Percentiles rank a stretch among this genome's conserved stretches.
Evolutionary conservation across 2,797 vertebrate species (phyloP).

Genomic region (Phoebastria nigripes): DNA sequence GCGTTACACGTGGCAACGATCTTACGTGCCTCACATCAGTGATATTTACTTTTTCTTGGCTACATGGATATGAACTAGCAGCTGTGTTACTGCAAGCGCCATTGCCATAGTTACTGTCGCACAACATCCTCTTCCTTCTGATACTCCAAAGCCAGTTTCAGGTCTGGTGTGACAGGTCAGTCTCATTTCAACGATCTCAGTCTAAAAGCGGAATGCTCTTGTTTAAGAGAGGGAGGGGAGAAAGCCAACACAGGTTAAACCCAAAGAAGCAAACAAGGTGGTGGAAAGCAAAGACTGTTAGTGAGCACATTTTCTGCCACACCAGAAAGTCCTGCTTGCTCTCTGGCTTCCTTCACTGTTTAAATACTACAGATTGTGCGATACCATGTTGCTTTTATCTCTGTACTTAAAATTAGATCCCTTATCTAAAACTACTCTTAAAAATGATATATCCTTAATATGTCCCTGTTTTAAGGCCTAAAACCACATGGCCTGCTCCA

Average conservation of each 20-base stretch:
- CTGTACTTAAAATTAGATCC: neutral
- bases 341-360: neutral
- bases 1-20: rapidly evolving
- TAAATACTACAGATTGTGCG: neutral
- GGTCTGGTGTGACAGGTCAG: neutral
- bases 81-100: neutral
- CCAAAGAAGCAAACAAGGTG: neutral
- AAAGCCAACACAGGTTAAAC: neutral
- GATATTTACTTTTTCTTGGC: neutral
- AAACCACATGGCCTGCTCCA: neutral
- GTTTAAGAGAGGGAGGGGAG: neutral
- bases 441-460: neutral
- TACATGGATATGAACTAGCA: neutral
- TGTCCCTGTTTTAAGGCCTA: neutral
- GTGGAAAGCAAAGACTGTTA: neutral
- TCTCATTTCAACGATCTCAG: neutral
- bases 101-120: neutral
- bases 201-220: neutral
- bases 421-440: neutral
- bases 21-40: neutral
- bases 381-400: neutral
- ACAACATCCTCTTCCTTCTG: neutral
- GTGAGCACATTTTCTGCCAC: neutral
- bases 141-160: neutral
- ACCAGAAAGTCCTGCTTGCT: neutral